These are phyloP conservation scores for Euglossa dilemma DNA, from an alignment of 1,140 invertebrate species.

Conservation along the genomic window DNA sequence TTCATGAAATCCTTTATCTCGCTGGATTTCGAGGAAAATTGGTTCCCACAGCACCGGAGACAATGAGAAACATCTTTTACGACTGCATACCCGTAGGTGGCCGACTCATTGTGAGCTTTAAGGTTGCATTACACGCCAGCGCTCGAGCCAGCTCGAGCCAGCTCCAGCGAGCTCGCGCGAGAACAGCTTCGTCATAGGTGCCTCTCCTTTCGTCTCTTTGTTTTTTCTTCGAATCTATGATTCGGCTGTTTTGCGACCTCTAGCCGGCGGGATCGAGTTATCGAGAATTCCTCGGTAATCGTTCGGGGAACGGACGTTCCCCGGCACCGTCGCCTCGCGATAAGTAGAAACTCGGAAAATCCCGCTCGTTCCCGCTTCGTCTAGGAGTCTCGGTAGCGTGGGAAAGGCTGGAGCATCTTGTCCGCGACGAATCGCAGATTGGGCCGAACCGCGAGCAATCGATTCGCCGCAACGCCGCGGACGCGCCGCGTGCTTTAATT, in stretches of 20 bases:
- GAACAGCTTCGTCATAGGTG: conserved; percentile 59
- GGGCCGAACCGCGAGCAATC: conserved; percentile 38
- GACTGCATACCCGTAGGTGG: conserved; percentile 60
- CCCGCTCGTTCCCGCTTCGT: conserved; percentile 22
- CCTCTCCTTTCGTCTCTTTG: conserved; percentile 26
- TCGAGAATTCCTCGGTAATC: conserved; percentile 1
- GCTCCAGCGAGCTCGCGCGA: conserved; percentile 45
- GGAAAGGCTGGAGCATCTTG: conserved; percentile 62
- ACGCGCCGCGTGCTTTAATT: conserved; percentile 41
- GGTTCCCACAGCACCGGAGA: conserved; percentile 70
- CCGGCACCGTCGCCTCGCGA: background rate
- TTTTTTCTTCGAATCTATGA: conserved; percentile 46
- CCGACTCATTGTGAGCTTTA: conserved; percentile 59
- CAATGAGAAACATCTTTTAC: conserved; percentile 62
- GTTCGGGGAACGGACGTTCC: too few species aligned
- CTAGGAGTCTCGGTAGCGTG: conserved; percentile 62
- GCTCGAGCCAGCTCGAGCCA: too few species aligned
- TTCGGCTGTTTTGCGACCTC: conserved; percentile 31
- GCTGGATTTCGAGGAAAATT: conserved; percentile 61
- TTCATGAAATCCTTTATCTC: conserved; percentile 73
- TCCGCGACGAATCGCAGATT: conserved; percentile 67
- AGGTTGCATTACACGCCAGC: conserved; percentile 59
- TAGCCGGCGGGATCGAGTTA: conserved; percentile 10
- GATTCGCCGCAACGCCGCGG: conserved; percentile 33
- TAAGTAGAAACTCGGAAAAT: conserved; percentile 15